Base-by-base conservation (phyloP, 2,888 invertebrate species). In the Monochamus alternatus region DNA sequence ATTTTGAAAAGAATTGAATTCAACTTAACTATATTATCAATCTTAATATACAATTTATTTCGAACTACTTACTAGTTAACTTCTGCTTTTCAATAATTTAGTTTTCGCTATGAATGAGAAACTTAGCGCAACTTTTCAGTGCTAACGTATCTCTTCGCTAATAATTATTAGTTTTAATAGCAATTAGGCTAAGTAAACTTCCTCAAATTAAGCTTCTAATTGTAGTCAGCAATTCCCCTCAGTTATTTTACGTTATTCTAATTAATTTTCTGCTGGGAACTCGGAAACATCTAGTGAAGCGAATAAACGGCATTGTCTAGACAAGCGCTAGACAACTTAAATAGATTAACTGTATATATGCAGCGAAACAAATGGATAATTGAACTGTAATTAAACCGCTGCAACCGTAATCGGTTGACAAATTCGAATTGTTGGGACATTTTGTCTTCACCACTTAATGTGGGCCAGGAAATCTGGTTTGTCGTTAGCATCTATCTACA, bases 341-440 rank as follows among this genome's bases (percentile, higher is more conserved):
- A 66, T 52, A 52, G 44, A 51, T 52, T 32, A 31, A 30, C 10
- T 66, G 51, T 66, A 52, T 68, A 52, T 68, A 14, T 58, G 14
- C 51, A 7, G n/a, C 3, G 66, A 31, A 51, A 10, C 51, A 68
- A 51, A 22, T 32, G 32, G 14, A 32, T 68, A 43, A 68, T 68
- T 68, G 32, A 68, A 68, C 38, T 68, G 55, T 68, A 38, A 68
- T 68, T 38, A 68, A 68, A 68, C 55, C 58, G 32, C n/a, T 14
- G 68, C 52, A 12, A 58, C 58, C 9, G 38, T 58, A 68, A 14
- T 30, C 32, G 58, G 51, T 68, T 52, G 5, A 55, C 58, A 58
- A 68, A 55, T 38, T 58, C 38, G 22, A 58, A 7, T 7, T 5
- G 38, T 38, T 38, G 38, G 1, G 38, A 38, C 38, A 38, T 38